Base-by-base conservation (phyloP, 2,797 vertebrate genomes). In the Lutra lutra region DNA sequence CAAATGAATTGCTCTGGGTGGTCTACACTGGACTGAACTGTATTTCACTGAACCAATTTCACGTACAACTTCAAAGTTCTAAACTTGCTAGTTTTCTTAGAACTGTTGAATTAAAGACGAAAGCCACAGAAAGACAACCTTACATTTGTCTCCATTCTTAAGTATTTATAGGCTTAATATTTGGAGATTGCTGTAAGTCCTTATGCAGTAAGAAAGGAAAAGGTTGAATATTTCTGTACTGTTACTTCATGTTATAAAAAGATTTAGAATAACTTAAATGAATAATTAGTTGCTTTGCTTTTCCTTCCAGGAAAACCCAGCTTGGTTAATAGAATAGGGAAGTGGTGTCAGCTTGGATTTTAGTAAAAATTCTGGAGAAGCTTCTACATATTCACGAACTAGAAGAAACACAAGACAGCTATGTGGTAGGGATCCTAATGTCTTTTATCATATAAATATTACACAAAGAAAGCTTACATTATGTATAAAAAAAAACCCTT, bases 401-500 rank as follows among this genome's bases (percentile, higher is more conserved):
- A 85, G 20, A 96, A 94, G 43, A 95, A 94, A 93, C 64, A 95
- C 40, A 89, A 97, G 91, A 80, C 91, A 86, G n/a, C 21, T 97
- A 84, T 80, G n/a, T 92, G 84, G 6, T 70, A 92, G 82, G 92
- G 93, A 68, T 98, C 96, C 98, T 98, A 97, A 93, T 96, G 1
- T 82, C 75, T 98, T 98, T 98, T 98, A 98, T 98, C 87, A 98
- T 98, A 98, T 98, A 99, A 99, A 99, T 99, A 99, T 82, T 97
- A 98, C 98, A 98, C 89, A 9, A 93, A 94, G 43, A 97, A 98
- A 98, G 98, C 96, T 97, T 98, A 98, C 72, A 98, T 89, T 96
- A 94, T 82, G 88, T 98, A 98, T 97, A 97, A 98, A 95, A 93
- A 96, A 93, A 96, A 60, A 73, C 91, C 92, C 89, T 98, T 98